Evolutionary conservation across 2,797 vertebrate species (phyloP).

Genomic region (Okamejei kenojei): DNA sequence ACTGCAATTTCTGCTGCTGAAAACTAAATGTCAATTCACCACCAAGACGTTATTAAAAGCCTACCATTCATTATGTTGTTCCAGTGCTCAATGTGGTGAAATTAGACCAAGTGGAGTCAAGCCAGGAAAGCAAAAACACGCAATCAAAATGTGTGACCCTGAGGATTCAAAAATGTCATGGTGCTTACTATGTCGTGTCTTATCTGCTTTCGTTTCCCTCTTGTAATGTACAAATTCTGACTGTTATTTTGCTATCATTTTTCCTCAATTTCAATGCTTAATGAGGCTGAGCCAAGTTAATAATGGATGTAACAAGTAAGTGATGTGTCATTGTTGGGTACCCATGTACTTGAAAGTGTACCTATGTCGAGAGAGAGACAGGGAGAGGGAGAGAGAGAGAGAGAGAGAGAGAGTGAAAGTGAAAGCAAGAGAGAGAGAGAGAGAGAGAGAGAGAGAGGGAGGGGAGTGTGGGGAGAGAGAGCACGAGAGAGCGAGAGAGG

Average conservation of each 20-base stretch:
- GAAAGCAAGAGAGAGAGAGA: conserved; percentile 62
- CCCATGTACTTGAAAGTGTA: conserved; percentile 40
- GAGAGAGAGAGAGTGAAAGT: conserved; percentile 64
- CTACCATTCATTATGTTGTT: not conserved
- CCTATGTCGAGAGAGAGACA: not conserved
- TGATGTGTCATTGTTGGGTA: conserved; percentile 85
- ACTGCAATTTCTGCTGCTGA: no score
- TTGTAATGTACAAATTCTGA: conserved; percentile 44
- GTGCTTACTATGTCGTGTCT: conserved; percentile 48
- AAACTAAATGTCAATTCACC: not conserved
- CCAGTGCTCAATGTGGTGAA: not conserved
- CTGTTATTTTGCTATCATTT: conserved; percentile 51
- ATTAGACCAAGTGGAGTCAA: not conserved
- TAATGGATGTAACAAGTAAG: conserved; percentile 99
- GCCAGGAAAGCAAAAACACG: conserved; percentile 61
- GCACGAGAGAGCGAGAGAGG: no score
- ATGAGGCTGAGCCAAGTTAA: conserved; percentile 98
- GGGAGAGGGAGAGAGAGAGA: conserved; percentile 6
- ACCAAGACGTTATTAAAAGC: not conserved
- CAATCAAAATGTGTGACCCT: conserved; percentile 53
- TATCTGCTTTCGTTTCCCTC: conserved; percentile 36
- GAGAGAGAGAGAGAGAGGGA: conserved; percentile 62
- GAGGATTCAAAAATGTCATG: conserved; percentile 55
- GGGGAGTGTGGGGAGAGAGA: conserved; percentile 58
- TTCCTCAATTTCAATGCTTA: conserved; percentile 92